Percentiles rank a stretch among this genome's conserved stretches.
These are phyloP conservation scores for Rhadina sibilatrix DNA, from an alignment of 2,113 vertebrate species.

Conservation along the genomic window DNA sequence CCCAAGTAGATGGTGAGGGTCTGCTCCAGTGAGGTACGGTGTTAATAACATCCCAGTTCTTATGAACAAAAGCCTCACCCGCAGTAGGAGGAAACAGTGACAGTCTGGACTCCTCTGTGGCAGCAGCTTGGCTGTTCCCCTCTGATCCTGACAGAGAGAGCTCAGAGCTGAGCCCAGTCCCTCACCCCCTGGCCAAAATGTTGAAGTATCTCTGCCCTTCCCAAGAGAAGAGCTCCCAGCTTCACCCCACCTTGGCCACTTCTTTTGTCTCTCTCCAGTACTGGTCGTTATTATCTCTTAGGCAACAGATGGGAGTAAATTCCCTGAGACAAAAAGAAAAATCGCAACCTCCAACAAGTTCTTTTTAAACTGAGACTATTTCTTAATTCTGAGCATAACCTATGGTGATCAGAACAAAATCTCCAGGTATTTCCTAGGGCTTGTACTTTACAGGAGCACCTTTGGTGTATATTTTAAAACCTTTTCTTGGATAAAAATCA, in stretches of 20 bases:
- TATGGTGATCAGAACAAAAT: slow-evolving; percentile 30
- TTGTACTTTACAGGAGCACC: slow-evolving; percentile 37
- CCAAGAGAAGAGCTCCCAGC: neutral
- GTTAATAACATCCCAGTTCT: neutral
- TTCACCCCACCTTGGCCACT: neutral
- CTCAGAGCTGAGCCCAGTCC: fast-evolving
- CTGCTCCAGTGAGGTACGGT: neutral
- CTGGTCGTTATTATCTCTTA: neutral
- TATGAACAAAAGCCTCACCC: neutral
- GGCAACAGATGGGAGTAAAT: neutral
- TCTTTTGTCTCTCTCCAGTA: neutral
- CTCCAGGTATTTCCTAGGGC: neutral
- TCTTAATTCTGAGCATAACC: slow-evolving; percentile 6
- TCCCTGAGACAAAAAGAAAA: neutral
- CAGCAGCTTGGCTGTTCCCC: fast-evolving
- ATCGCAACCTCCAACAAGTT: neutral
- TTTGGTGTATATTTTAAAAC: slow-evolving; percentile 30
- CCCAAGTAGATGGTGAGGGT: neutral
- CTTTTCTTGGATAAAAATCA: slow-evolving; percentile 37
- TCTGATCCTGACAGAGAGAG: fast-evolving
- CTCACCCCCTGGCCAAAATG: neutral
- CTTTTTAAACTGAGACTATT: neutral
- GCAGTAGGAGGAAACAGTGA: fast-evolving
- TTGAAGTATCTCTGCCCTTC: fast-evolving
- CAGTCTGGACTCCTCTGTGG: fast-evolving